phyloP scores from a whole-genome alignment of 2,797 vertebrate genomes.

The Takifugu rubripes region DNA sequence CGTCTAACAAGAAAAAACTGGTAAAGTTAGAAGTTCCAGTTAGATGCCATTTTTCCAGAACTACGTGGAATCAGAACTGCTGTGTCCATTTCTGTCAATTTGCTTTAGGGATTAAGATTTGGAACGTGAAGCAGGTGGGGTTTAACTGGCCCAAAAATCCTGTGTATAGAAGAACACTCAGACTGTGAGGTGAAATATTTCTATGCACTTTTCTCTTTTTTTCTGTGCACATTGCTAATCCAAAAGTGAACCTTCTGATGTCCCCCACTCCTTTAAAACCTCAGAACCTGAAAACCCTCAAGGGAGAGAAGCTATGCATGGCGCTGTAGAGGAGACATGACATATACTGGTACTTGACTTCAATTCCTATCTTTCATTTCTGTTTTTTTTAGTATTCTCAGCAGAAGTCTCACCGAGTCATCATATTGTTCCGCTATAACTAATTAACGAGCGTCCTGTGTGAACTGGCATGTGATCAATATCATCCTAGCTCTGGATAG shows the following conservation, averaged over 20 bases:
- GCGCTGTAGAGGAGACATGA: constrained; percentile 37
- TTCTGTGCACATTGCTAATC: constrained; percentile 7
- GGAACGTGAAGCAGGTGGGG: not conserved
- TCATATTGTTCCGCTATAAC: no score
- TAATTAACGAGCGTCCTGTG: constrained; percentile 11
- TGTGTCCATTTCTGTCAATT: not conserved
- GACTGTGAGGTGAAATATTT: constrained; percentile 12
- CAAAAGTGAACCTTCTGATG: constrained; percentile 26
- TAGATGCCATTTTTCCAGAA: no score
- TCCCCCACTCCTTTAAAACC: constrained; percentile 26
- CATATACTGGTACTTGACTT: constrained; percentile 47
- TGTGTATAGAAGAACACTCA: constrained; percentile 5
- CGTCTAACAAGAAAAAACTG: no score
- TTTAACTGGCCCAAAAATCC: constrained; percentile 2
- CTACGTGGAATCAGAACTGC: no score
- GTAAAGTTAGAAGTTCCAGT: no score
- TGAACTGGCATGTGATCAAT: constrained; percentile 48
- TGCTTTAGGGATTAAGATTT: not conserved
- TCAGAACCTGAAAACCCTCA: constrained; percentile 25
- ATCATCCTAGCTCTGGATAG: constrained; percentile 39
- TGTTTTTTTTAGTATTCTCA: constrained; percentile 30
- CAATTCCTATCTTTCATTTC: constrained; percentile 31
- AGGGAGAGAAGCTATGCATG: constrained; percentile 32
- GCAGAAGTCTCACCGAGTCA: constrained; percentile 20
- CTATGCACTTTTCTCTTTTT: constrained; percentile 8